phyloP scores from a whole-genome alignment of 1,140 invertebrate species.

The Riptortus pedestris region DNA sequence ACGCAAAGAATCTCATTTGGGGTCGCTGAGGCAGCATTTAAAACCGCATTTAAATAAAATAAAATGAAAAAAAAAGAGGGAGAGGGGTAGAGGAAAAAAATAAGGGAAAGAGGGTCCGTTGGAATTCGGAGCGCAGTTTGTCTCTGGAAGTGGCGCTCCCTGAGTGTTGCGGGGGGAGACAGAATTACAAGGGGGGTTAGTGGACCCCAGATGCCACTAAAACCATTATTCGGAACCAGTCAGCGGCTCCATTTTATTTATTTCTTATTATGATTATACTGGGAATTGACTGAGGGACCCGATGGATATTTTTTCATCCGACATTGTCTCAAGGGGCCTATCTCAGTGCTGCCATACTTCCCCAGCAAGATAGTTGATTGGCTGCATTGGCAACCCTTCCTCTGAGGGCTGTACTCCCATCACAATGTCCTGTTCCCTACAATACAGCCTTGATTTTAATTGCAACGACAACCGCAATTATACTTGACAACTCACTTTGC shows the following conservation, averaged over 20 bases:
- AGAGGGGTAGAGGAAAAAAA: not conserved
- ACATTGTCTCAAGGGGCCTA: not conserved
- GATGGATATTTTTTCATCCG: not conserved
- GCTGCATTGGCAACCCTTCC: not conserved
- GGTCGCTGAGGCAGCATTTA: not conserved
- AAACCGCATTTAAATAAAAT: conserved; percentile 8
- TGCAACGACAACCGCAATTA: no score
- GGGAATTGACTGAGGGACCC: conserved; percentile 1
- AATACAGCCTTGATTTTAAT: no score
- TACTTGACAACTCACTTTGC: conserved; percentile 1
- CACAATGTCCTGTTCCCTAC: not conserved
- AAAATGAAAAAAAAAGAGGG: not conserved
- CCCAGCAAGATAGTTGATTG: conserved; percentile 4
- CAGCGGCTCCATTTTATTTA: conserved; percentile 17
- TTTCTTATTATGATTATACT: conserved; percentile 18
- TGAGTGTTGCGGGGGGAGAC: no score
- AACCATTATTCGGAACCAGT: conserved; percentile 14
- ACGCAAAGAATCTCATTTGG: not conserved
- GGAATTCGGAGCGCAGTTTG: no score
- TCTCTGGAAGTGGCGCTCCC: no score
- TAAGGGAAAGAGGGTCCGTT: no score
- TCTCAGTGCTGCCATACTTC: not conserved
- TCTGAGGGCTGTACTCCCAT: not conserved
- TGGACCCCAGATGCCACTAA: conserved; percentile 20
- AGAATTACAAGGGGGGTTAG: conserved; percentile 13